phyloP scores from a whole-genome alignment of 1,140 invertebrate genomes.

The Aphelenchoides fujianensis region DNA sequence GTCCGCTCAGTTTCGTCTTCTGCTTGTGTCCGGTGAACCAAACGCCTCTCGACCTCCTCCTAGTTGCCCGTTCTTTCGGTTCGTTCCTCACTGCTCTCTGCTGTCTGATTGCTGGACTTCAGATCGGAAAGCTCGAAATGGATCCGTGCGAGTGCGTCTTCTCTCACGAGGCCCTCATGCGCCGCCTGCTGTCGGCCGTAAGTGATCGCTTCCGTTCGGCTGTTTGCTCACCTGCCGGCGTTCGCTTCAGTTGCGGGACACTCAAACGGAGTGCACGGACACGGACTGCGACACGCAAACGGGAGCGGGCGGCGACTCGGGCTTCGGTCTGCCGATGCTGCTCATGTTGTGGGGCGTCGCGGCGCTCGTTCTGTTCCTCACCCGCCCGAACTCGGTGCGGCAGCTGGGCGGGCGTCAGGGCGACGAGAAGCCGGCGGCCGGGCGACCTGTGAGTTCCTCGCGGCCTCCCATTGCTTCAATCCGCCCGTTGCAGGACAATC shows the following conservation, averaged over 20 bases:
- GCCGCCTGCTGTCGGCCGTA: slow-evolving; percentile 2
- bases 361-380: slow-evolving; percentile 1
- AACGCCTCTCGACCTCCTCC: neutral
- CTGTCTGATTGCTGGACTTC: neutral
- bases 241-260: neutral
- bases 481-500: neutral
- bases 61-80: neutral
- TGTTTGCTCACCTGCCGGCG: neutral
- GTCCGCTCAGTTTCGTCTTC: neutral
- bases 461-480: neutral
- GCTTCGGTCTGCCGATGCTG: neutral
- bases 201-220: no score
- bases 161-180: neutral
- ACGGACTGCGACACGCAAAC: neutral
- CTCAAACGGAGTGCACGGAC: slow-evolving; percentile 10
- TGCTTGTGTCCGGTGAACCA: neutral
- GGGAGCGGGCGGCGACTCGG: neutral
- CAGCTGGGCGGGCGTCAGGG: neutral
- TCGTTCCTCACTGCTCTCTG: neutral
- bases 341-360: slow-evolving; percentile 2
- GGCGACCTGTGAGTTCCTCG: neutral
- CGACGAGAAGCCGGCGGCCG: neutral
- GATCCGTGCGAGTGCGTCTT: slow-evolving; percentile 13
- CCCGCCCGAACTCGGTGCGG: neutral
- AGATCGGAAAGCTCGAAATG: neutral